Conservation (phyloP, 2,113 vertebrate species). For the Athene cunicularia region DNA sequence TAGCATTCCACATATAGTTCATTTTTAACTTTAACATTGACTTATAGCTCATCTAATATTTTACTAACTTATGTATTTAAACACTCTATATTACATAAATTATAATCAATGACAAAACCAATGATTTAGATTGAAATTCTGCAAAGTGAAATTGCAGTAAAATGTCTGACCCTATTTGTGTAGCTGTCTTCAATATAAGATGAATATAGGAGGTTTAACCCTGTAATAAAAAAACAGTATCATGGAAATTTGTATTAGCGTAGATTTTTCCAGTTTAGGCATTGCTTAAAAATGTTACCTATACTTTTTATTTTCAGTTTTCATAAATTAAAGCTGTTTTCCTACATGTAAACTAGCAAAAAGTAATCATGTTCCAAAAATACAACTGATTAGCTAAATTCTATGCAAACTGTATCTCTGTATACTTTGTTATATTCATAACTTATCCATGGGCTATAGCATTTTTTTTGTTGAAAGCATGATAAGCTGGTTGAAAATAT, state of each 20-base stretch:
- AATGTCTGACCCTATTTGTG: conserved; percentile 60
- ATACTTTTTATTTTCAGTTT: not conserved
- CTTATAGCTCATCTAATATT: conserved; percentile 62
- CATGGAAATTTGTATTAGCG: not conserved
- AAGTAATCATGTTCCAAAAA: not conserved
- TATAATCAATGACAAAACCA: conserved; percentile 63
- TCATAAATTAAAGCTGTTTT: not conserved
- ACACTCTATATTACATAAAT: conserved; percentile 72
- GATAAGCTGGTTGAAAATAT: not conserved
- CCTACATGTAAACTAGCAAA: not conserved
- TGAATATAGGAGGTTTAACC: conserved; percentile 20
- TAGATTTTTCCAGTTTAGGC: not conserved
- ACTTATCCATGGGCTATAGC: not conserved
- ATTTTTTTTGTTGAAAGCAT: not conserved
- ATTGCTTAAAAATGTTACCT: not conserved
- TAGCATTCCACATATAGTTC: conserved; percentile 47
- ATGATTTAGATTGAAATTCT: conserved; percentile 71
- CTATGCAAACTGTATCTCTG: not conserved
- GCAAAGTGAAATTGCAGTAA: conserved; percentile 64
- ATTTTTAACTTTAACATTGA: conserved; percentile 64
- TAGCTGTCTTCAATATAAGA: conserved; percentile 59
- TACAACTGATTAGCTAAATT: not conserved
- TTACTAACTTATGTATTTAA: conserved; percentile 67
- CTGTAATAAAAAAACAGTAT: conserved; percentile 22
- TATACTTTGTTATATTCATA: not conserved